Conservation (phyloP, 35 echinoderm and acorn worm genomes). For the Ophiothrix spiculata region DNA sequence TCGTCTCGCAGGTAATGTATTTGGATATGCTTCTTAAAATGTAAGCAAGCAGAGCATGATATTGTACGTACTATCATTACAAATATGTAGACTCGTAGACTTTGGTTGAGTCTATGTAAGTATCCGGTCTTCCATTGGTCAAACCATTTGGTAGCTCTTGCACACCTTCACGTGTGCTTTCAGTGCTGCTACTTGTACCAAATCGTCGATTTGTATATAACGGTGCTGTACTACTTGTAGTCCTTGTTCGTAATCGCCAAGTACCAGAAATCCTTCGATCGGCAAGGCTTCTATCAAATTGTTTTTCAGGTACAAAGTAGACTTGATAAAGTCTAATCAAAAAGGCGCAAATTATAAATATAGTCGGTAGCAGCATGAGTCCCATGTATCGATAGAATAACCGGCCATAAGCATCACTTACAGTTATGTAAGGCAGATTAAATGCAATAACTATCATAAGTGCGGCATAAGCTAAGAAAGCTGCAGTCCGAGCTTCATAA, state of each 20-base stretch:
- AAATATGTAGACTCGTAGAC: neutral
- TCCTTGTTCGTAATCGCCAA: neutral
- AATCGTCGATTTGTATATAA: neutral
- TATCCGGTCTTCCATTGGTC: no score
- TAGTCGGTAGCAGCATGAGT: neutral
- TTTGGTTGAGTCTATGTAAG: neutral
- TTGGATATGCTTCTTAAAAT: neutral
- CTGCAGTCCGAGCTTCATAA: slow-evolving; percentile 55
- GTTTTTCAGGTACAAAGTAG: neutral
- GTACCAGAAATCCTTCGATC: neutral
- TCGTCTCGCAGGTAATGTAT: neutral
- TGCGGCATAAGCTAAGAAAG: slow-evolving; percentile 31
- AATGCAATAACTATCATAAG: neutral
- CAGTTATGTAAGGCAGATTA: neutral
- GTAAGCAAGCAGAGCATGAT: neutral
- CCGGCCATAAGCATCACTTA: neutral
- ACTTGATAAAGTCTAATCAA: neutral
- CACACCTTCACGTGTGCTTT: neutral
- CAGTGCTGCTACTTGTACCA: neutral
- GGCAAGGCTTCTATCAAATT: neutral
- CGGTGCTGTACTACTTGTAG: neutral
- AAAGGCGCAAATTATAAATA: neutral
- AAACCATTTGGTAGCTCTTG: no score
- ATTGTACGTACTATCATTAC: neutral
- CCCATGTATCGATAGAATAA: neutral